Evolutionary conservation across 2,797 vertebrate species (phyloP).

Genomic region (Peromyscus attwateri): DNA sequence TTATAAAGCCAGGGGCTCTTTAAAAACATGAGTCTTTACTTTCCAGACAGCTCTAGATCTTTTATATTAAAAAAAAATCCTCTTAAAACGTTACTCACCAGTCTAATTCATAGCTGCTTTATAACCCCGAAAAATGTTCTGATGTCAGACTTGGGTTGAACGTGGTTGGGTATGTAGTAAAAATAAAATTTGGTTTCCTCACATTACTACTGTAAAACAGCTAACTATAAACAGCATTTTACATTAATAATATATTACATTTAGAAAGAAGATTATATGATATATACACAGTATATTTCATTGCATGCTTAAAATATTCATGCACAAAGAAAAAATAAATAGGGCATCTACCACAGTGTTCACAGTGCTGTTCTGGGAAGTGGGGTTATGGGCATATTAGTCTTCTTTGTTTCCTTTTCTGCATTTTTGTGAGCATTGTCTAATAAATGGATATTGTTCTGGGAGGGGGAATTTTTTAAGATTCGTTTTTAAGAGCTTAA

Average conservation of each 20-base stretch:
- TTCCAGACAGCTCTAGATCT: neutral
- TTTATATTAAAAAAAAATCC: slow-evolving; percentile 40
- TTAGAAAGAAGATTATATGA: slow-evolving; percentile 68
- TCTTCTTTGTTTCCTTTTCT: slow-evolving; percentile 38
- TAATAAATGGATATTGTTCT: slow-evolving; percentile 61
- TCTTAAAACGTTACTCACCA: slow-evolving; percentile 46
- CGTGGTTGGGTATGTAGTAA: slow-evolving; percentile 53
- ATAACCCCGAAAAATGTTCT: slow-evolving; percentile 30
- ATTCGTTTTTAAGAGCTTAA: neutral
- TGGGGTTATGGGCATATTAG: slow-evolving; percentile 9
- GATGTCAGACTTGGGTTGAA: slow-evolving; percentile 35
- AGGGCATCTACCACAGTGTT: slow-evolving; percentile 41
- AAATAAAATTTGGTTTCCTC: slow-evolving; percentile 69
- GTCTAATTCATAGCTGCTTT: slow-evolving; percentile 46
- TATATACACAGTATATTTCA: slow-evolving; percentile 66
- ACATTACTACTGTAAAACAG: slow-evolving; percentile 38
- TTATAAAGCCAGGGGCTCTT: neutral
- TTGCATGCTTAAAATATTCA: slow-evolving; percentile 76
- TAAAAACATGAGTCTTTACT: neutral
- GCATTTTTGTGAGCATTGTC: slow-evolving; percentile 46
- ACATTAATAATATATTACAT: slow-evolving; percentile 77
- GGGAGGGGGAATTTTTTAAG: neutral
- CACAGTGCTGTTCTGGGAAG: slow-evolving; percentile 52
- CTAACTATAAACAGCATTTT: slow-evolving; percentile 70
- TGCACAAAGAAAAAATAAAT: slow-evolving; percentile 15